Evolutionary conservation across 2,888 invertebrate genomes (phyloP).

Genomic region (Mythimna ferrago): DNA sequence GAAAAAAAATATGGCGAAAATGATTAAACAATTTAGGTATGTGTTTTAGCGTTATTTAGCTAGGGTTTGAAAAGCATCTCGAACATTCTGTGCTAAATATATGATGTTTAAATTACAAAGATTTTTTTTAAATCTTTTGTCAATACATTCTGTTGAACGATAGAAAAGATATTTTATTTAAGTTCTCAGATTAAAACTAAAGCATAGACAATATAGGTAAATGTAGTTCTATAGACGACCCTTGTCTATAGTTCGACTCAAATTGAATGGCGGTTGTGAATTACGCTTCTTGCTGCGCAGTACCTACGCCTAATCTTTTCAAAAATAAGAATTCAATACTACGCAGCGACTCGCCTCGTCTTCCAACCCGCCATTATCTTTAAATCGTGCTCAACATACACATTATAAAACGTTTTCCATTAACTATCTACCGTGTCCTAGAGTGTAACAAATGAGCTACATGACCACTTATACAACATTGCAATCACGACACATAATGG

Average conservation of each 20-base stretch:
- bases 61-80: slow-evolving; percentile 4
- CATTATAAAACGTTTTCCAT: slow-evolving; percentile 16
- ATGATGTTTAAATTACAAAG: neutral
- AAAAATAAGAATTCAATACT: neutral
- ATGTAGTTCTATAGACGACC: slow-evolving; percentile 16
- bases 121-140: neutral
- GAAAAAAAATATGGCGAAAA: slow-evolving; percentile 18
- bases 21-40: neutral
- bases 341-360: neutral
- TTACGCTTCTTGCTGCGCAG: neutral
- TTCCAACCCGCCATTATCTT: neutral
- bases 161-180: neutral
- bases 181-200: slow-evolving; percentile 10
- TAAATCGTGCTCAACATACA: neutral
- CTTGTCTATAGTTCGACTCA: neutral
- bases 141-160: slow-evolving; percentile 7
- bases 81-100: neutral
- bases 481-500: slow-evolving; percentile 19
- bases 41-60: neutral
- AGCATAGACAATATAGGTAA: slow-evolving; percentile 13
- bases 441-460: slow-evolving; percentile 2
- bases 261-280: neutral
- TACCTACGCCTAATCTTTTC: neutral
- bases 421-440: slow-evolving; percentile 11
- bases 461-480: slow-evolving; percentile 4